phyloP scores from a whole-genome alignment of 2,888 invertebrate species.

The Parapristionchus giblindavisi region DNA sequence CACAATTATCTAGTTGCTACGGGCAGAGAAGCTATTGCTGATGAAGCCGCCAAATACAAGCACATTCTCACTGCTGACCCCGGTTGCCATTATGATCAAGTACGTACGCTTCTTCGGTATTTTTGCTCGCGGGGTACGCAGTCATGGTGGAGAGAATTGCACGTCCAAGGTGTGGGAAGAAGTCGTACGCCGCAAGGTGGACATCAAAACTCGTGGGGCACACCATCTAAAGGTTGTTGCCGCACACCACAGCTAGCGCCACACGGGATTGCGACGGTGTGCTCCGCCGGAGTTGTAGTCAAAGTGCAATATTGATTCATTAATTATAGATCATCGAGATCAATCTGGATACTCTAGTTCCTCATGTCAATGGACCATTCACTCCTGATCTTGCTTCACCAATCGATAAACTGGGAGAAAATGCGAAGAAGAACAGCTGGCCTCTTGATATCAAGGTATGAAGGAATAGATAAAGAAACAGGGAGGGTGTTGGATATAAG shows the following conservation, averaged over 20 bases:
- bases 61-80: conserved; percentile 73
- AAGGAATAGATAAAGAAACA: background rate
- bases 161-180: background rate
- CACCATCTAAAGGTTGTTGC: too few relatives aligned
- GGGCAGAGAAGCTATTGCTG: conserved; percentile 71
- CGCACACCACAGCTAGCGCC: too few relatives aligned
- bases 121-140: too few relatives aligned
- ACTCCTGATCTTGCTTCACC: conserved; percentile 98
- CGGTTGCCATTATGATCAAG: conserved; percentile 80
- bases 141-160: too few relatives aligned
- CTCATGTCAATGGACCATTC: conserved; percentile 99
- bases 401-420: conserved; percentile 86
- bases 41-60: conserved; percentile 80
- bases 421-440: conserved; percentile 90
- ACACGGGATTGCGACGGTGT: too few relatives aligned
- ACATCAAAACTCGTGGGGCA: too few relatives aligned
- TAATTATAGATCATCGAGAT: conserved; percentile 80
- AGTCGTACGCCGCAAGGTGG: too few relatives aligned
- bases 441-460: conserved; percentile 86
- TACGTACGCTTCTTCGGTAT: too few relatives aligned
- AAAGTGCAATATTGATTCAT: too few relatives aligned
- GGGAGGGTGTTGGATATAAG: background rate
- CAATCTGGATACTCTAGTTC: conserved; percentile 86
- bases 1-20: conserved; percentile 86
- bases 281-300: too few relatives aligned